Conservation (phyloP, 1,140 invertebrate genomes). For the Drosophila burlai region DNA sequence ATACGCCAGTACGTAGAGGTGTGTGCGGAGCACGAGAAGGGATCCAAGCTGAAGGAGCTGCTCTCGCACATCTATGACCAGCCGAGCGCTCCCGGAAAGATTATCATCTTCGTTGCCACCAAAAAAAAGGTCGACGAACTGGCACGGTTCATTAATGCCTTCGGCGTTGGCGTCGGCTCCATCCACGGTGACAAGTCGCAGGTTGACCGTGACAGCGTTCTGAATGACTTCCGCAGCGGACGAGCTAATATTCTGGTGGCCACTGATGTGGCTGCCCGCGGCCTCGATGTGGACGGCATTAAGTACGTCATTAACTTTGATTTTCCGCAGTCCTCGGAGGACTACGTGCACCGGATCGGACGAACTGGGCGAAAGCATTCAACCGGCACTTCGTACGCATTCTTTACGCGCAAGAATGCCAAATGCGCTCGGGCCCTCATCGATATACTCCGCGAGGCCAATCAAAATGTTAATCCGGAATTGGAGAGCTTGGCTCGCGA, state of each 20-base stretch:
- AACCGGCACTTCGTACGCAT: slow-evolving; percentile 74
- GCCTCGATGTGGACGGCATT: slow-evolving; percentile 98
- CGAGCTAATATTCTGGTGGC: slow-evolving; percentile 96
- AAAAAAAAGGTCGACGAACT: slow-evolving; percentile 98
- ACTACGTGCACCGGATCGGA: slow-evolving; percentile 99
- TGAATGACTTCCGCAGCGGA: slow-evolving; percentile 96
- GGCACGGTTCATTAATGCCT: slow-evolving; percentile 93
- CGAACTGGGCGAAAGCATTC: slow-evolving; percentile 92
- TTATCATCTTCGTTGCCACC: slow-evolving; percentile 98
- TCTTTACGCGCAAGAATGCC: slow-evolving; percentile 74
- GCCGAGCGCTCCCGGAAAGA: slow-evolving; percentile 95
- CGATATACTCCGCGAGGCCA: slow-evolving; percentile 95
- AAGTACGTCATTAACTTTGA: slow-evolving; percentile 99
- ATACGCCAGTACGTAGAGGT: slow-evolving; percentile 98
- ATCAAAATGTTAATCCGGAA: slow-evolving; percentile 87
- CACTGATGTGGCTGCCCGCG: slow-evolving; percentile 98
- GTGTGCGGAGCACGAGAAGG: slow-evolving; percentile 94
- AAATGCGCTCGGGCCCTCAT: slow-evolving; percentile 94
- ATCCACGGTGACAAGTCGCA: slow-evolving; percentile 94
- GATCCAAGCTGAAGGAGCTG: slow-evolving; percentile 92
- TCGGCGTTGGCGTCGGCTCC: slow-evolving; percentile 95
- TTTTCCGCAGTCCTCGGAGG: slow-evolving; percentile 98
- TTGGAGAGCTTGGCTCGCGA: slow-evolving; percentile 87
- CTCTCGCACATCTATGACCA: slow-evolving; percentile 94
- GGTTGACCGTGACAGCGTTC: slow-evolving; percentile 96